Conservation (phyloP, 2,113 vertebrate genomes). For the Solenodon paradoxus region DNA sequence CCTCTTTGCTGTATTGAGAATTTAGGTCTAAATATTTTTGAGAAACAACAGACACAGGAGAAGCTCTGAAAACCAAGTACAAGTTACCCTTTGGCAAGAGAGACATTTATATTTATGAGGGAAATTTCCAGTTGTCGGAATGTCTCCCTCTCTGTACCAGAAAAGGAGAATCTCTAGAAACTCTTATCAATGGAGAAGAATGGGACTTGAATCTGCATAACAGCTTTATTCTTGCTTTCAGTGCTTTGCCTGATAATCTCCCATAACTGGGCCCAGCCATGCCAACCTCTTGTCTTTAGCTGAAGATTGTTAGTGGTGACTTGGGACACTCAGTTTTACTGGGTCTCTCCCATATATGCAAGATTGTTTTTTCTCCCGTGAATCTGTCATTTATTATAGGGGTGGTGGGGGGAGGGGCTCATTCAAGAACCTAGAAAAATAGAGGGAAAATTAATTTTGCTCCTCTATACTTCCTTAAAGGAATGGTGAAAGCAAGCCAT, state of each 20-base stretch:
- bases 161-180: background rate
- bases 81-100: no score
- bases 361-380: background rate
- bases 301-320: background rate
- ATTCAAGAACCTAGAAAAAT: background rate
- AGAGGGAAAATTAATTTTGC: background rate
- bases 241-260: background rate
- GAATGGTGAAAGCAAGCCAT: constrained; percentile 24
- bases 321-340: background rate
- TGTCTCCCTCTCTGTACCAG: background rate
- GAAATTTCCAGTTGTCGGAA: no score
- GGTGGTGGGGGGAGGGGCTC: no score
- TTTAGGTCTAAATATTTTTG: no score
- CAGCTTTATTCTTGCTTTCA: background rate
- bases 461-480: background rate
- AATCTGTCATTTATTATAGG: background rate
- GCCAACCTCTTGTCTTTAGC: background rate
- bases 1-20: no score
- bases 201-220: background rate
- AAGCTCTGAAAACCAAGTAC: no score
- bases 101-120: no score
- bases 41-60: no score
- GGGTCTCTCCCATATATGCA: background rate
- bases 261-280: background rate
- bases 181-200: background rate